Base-by-base conservation (phyloP, 1,140 invertebrate genomes). In the Eulimnadia texana region DNA sequence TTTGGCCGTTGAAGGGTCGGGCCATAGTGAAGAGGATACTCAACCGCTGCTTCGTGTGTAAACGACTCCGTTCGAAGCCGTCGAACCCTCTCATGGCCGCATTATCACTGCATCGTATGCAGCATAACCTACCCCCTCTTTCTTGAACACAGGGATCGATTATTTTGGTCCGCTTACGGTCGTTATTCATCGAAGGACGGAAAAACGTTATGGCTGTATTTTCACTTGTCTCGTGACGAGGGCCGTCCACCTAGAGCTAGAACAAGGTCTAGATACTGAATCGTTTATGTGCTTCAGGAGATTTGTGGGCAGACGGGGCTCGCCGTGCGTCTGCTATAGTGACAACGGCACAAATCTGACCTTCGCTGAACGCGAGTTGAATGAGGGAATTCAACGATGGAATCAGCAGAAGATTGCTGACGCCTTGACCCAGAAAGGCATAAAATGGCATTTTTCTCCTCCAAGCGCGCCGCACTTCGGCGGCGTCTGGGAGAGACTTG, bases 181-280 rank as follows among this genome's bases (percentile, higher is more conserved):
- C 0, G 28, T 2, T 11, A 25, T 61, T 13, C 50, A 27, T 27
- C 20, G 51, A 3, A 27, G 51, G 9, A 52, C 23, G 16, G 59
- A 25, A 16, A 61, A 61, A 61, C 50, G 60, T 6, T 53, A 29
- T 22, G 28, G 19, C 10, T 50, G 65, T 19, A 6, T 78, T 3
- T 74, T 73, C 51, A 76, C 72, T 0, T 74, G 71, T 56, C 56
- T 68, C 65, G 49, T 68, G 60, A 55, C 71, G 68, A 65, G 66
- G 23, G 65, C 59, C 9, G 33, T 68, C 0, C 66, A 68, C 29
- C 55, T 68, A 20, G 67, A 68, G 58, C 24, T 67, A 16, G 53
- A 64, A 10, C 19, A 27, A 11, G 27, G 42, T 50, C 59, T 10
- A 27, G 42, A 13, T 16, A 28, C 13, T 50, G 59, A 9, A 3